A percentile compares a stretch with the other conserved stretches of the same genome.
phyloP scores from a whole-genome alignment of 1,140 invertebrate species.

The Drosophila kepulauana region DNA sequence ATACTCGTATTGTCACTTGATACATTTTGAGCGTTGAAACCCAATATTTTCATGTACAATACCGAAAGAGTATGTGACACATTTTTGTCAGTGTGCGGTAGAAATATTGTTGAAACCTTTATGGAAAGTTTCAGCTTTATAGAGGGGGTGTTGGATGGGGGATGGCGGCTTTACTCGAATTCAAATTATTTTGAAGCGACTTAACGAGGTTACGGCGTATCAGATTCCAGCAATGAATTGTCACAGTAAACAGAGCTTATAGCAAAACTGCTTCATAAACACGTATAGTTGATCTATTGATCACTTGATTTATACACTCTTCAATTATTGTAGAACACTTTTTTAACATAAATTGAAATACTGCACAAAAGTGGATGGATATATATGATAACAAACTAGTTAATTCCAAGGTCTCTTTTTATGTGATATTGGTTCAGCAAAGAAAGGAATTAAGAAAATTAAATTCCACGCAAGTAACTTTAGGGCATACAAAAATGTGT shows the following conservation, averaged over 20 bases:
- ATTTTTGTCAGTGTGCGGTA: not conserved
- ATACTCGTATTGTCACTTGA: constrained; percentile 20
- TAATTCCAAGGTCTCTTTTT: too few relatives aligned
- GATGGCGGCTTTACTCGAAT: not conserved
- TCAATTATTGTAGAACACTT: too few relatives aligned
- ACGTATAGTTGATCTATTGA: too few relatives aligned
- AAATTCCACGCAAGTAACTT: too few relatives aligned
- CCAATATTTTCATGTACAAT: constrained; percentile 14
- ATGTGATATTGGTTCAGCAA: too few relatives aligned
- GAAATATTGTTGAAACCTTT: not conserved
- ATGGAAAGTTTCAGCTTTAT: not conserved
- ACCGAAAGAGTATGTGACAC: not conserved
- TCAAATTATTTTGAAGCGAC: not conserved
- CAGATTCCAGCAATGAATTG: not conserved
- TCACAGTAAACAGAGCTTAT: not conserved
- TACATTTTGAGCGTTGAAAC: constrained; percentile 30
- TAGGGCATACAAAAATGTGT: too few relatives aligned
- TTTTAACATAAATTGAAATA: too few relatives aligned
- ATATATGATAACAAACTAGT: too few relatives aligned
- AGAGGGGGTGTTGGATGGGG: not conserved
- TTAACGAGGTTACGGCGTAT: not conserved
- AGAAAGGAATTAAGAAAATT: too few relatives aligned
- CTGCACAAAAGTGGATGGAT: too few relatives aligned
- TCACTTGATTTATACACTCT: too few relatives aligned
- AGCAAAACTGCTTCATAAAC: not conserved